Conservation (phyloP, 2,888 invertebrate genomes). For the Apamea monoglypha region DNA sequence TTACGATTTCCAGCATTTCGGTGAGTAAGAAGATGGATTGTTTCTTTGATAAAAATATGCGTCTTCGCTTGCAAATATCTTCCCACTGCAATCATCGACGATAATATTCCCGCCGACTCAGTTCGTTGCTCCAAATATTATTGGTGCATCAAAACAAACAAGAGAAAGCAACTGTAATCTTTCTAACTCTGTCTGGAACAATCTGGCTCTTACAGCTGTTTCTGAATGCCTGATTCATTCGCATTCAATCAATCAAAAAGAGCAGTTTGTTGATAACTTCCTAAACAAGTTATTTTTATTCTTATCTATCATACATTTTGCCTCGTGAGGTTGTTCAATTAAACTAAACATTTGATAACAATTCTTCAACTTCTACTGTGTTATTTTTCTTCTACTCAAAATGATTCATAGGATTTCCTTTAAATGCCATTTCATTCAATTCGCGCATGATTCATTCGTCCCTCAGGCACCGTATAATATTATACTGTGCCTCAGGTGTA, state of each 20-base stretch:
- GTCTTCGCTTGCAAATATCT: constrained; percentile 26
- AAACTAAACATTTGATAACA: constrained; percentile 6
- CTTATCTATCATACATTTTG: not conserved
- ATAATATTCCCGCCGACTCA: constrained; percentile 61
- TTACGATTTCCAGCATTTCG: not conserved
- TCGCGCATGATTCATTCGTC: constrained; percentile 34
- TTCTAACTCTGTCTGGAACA: constrained; percentile 38
- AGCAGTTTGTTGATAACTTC: not conserved
- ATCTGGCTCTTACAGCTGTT: constrained; percentile 33
- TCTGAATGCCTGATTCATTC: constrained; percentile 5
- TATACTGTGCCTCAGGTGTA: constrained; percentile 17
- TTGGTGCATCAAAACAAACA: constrained; percentile 59
- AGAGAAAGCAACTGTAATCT: constrained; percentile 58
- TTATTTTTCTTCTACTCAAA: constrained; percentile 26
- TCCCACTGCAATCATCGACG: constrained; percentile 57
- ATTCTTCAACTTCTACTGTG: constrained; percentile 14
- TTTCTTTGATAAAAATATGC: constrained; percentile 23
- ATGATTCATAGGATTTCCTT: constrained; percentile 34
- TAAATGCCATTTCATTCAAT: constrained; percentile 11
- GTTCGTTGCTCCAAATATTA: constrained; percentile 64
- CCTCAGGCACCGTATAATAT: constrained; percentile 3
- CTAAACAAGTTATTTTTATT: not conserved
- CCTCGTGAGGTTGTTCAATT: not conserved
- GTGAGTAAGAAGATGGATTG: constrained; percentile 11
- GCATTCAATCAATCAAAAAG: constrained; percentile 24